Evolutionary conservation across 2,888 invertebrate species (phyloP).

Genomic region (Synergus itoensis): DNA sequence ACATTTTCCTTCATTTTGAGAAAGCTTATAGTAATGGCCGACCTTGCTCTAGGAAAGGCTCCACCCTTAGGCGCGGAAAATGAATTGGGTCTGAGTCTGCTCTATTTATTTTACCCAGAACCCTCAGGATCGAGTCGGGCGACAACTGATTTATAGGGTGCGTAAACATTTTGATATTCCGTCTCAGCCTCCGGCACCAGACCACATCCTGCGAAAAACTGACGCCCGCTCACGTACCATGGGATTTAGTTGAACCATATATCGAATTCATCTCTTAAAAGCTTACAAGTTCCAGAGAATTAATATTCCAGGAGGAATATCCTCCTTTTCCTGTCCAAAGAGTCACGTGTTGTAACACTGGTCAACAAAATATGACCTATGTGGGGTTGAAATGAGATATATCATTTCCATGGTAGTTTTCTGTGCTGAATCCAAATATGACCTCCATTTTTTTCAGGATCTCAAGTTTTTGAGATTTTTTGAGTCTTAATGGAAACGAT

Average conservation of each 20-base stretch:
- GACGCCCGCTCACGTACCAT: constrained; percentile 3
- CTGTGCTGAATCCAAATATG: too few relatives aligned
- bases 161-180: constrained; percentile 41
- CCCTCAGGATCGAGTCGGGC: constrained; percentile 21
- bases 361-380: too few relatives aligned
- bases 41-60: constrained; percentile 5
- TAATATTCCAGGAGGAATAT: neutral
- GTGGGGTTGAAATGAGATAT: too few relatives aligned
- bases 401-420: too few relatives aligned
- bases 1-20: constrained; percentile 30
- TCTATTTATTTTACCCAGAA: constrained; percentile 38
- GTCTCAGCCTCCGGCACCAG: neutral
- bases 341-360: constrained; percentile 18
- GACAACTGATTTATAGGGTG: constrained; percentile 34
- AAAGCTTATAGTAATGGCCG: constrained; percentile 25
- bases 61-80: constrained; percentile 33
- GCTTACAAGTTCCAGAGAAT: neutral
- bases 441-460: too few relatives aligned
- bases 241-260: constrained; percentile 18
- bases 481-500: constrained; percentile 2
- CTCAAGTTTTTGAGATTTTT: too few relatives aligned
- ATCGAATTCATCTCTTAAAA: constrained; percentile 13
- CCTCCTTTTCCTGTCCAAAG: constrained; percentile 24
- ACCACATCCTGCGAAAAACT: constrained; percentile 14
- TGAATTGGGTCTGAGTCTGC: constrained; percentile 35